Conservation (phyloP, 2,797 vertebrate species). For the Pyrocephalus nanus region DNA sequence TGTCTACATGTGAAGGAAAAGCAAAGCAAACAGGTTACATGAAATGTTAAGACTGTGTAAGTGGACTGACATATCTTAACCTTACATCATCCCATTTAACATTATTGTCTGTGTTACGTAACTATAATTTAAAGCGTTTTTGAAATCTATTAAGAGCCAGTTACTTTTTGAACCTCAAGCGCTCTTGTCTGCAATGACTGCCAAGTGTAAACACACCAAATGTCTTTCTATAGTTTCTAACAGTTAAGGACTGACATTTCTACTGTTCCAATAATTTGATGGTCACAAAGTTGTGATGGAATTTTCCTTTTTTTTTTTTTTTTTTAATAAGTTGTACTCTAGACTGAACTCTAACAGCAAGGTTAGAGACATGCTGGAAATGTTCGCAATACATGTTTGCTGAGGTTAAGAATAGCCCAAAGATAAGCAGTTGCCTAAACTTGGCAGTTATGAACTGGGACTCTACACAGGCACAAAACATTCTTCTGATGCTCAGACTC, state of each 20-base stretch:
- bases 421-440: slow-evolving; percentile 67
- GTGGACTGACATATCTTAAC: background rate
- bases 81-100: background rate
- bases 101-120: background rate
- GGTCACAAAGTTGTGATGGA: background rate
- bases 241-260: background rate
- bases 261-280: background rate
- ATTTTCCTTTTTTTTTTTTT: background rate
- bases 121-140: background rate
- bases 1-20: background rate
- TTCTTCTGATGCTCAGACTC: slow-evolving; percentile 59
- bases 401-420: slow-evolving; percentile 57
- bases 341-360: background rate
- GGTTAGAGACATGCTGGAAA: slow-evolving; percentile 25
- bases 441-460: slow-evolving; percentile 51
- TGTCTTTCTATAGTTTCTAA: background rate
- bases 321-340: background rate
- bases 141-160: background rate
- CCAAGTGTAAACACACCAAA: background rate
- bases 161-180: background rate
- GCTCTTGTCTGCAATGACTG: background rate
- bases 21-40: background rate
- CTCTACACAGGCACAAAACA: slow-evolving; percentile 47
- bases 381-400: slow-evolving; percentile 40
- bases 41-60: background rate